Percentiles rank a stretch among this genome's conserved stretches.
phyloP scores from a whole-genome alignment of 2,797 vertebrate genomes.

The Huso huso region DNA sequence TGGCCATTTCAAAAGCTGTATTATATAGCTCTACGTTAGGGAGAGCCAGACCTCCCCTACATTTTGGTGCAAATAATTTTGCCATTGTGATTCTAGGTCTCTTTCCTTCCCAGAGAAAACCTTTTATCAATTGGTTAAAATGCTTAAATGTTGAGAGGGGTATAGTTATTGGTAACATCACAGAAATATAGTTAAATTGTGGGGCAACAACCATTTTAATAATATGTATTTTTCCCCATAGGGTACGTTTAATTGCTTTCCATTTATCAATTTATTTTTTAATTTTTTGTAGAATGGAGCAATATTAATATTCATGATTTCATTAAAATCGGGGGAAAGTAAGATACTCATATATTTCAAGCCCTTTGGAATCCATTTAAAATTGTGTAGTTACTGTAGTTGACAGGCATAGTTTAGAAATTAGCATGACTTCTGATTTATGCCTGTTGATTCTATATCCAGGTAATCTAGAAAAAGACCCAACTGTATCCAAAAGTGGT shows the following conservation, averaged over 20 bases:
- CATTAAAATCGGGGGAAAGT: conserved; percentile 1
- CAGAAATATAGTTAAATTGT: conserved; percentile 10
- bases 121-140: too few relatives aligned
- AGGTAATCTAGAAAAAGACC: neutral
- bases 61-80: too few relatives aligned
- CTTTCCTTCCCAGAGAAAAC: too few relatives aligned
- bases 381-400: conserved; percentile 3
- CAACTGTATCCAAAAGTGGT: conserved; percentile 9
- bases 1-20: too few relatives aligned
- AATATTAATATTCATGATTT: conserved; percentile 11
- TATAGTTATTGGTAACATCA: conserved; percentile 6
- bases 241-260: conserved; percentile 9
- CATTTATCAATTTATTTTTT: conserved; percentile 19
- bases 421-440: conserved; percentile 5
- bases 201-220: conserved; percentile 16
- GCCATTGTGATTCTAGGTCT: too few relatives aligned
- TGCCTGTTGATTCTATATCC: conserved; percentile 4
- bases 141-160: too few relatives aligned
- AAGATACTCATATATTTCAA: conserved; percentile 11
- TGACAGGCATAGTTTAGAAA: neutral
- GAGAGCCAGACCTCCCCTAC: too few relatives aligned
- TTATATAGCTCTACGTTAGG: too few relatives aligned
- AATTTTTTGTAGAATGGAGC: conserved; percentile 15
- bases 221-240: conserved; percentile 18
- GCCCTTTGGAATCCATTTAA: conserved; percentile 11